Evolutionary conservation across 2,113 vertebrate genomes (phyloP).

Genomic region (Antechinus flavipes): DNA sequence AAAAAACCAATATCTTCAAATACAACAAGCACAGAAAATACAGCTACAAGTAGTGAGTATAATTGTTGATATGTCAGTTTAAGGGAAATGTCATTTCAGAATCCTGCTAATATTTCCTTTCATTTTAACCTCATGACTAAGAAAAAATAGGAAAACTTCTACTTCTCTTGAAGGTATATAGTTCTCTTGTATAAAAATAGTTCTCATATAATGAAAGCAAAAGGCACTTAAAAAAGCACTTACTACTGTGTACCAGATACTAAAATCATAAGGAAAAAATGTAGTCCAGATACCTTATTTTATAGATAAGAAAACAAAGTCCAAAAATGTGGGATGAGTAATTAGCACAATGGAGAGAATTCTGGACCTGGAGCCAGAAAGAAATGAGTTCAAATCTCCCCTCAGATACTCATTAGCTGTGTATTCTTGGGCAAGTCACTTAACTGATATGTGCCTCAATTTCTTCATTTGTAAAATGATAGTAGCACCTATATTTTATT

Average conservation of each 20-base stretch:
- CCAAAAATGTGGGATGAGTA: not conserved
- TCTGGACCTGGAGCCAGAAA: not conserved
- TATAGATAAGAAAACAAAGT: not conserved
- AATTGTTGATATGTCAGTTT: not conserved
- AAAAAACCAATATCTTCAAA: not conserved
- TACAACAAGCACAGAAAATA: not conserved
- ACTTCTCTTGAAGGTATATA: not conserved
- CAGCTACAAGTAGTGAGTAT: not conserved
- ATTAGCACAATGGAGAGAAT: not conserved
- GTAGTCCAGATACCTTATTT: not conserved
- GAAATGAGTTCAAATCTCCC: not conserved
- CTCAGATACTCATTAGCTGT: not conserved
- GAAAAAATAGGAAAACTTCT: not conserved
- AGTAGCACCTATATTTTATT: not conserved
- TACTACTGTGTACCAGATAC: not conserved
- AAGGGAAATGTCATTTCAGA: not conserved
- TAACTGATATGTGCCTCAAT: not conserved
- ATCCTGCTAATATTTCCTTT: conserved; percentile 9
- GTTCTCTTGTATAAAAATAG: too few species aligned
- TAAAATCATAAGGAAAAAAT: not conserved
- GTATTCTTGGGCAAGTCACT: not conserved
- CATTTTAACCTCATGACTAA: not conserved
- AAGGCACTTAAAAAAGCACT: not conserved
- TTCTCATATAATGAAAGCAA: not conserved
- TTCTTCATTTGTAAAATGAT: not conserved